Percentiles rank a stretch among this genome's conserved stretches.
phyloP scores from a whole-genome alignment of 2,113 vertebrate species.

The Trogon melanurus region DNA sequence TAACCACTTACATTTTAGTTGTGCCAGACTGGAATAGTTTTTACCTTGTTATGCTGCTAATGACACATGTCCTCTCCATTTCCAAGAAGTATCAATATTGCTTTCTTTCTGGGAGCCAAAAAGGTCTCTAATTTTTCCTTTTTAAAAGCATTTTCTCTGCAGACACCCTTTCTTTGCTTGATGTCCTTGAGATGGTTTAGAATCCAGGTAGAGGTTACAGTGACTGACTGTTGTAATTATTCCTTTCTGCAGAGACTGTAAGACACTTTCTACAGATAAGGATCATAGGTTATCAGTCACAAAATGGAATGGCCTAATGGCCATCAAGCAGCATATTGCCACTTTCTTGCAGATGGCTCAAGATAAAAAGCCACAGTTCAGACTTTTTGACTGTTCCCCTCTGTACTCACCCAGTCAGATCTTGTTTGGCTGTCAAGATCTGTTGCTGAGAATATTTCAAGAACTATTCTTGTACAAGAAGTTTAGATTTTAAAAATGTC shows the following conservation, averaged over 20 bases:
- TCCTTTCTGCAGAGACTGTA: neutral
- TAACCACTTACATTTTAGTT: neutral
- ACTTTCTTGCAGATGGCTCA: neutral
- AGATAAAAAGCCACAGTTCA: neutral
- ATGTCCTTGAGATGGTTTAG: neutral
- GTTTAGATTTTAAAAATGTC: neutral
- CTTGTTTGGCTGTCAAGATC: neutral
- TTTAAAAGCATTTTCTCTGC: neutral
- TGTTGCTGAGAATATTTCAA: neutral
- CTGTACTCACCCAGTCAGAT: neutral
- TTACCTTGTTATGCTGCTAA: neutral
- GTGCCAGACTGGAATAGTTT: neutral
- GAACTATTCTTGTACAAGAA: neutral
- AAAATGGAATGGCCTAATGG: neutral
- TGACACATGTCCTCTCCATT: neutral
- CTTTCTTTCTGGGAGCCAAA: neutral
- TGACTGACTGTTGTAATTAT: conserved; percentile 15
- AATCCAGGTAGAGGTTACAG: neutral
- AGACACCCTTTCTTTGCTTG: neutral
- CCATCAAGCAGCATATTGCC: neutral
- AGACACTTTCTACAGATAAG: neutral
- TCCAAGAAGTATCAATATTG: neutral
- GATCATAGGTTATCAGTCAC: neutral
- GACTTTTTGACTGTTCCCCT: neutral
- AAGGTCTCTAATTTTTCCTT: neutral